Base-by-base conservation (phyloP, 35 echinoderm and acorn worm genomes). In the Apostichopus parvimensis region DNA sequence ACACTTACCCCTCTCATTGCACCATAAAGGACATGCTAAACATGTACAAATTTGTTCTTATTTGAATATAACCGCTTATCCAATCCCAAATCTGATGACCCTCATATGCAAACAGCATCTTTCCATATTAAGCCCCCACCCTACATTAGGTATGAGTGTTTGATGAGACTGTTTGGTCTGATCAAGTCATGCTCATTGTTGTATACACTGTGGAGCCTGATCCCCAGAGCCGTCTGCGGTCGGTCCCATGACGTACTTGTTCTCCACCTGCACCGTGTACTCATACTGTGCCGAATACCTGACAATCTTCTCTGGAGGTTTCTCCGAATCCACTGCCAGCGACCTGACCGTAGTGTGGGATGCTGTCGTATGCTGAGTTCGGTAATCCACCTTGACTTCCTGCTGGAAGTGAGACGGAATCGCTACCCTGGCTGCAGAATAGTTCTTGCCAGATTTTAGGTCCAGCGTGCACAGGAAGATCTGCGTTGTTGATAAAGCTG, bases 331-430 rank as follows among this genome's bases (percentile, higher is more conserved):
- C 18, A 95, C 93, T 11, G 96, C 90, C 57, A 98, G 79, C 20
- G 94, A 95, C 56, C 96, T 94, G 25, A 98, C 94, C 6, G 94
- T 95, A 61, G 94, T 87, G 71, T 87, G 88, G 45, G 96, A 98
- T 9, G 96, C 96, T 9, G 96, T 98, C 13, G 96, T 95, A 87
- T 95, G 92, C 45, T 94, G 94, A 62, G 92, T 98, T n/a, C 79
- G 84, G 81, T 93, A 98, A 64, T 98, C 96, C 10, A 98, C 92
- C 78, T 95, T 65, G 11, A 91, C 87, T 71, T 92, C 54, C 12
- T 87, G 76, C 10, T 17, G 9, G 68, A 88, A 88, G 1, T 88
- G 86, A 68, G 91, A 92, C 82, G 57, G 78, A 94, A 45, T 75
- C 52, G 34, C 88, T 86, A n/a, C 92, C 90, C 92, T 92, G 77